Percentiles rank a stretch among this genome's conserved stretches.
Conservation (phyloP, 2,797 vertebrate species). For the Crax fasciolata region DNA sequence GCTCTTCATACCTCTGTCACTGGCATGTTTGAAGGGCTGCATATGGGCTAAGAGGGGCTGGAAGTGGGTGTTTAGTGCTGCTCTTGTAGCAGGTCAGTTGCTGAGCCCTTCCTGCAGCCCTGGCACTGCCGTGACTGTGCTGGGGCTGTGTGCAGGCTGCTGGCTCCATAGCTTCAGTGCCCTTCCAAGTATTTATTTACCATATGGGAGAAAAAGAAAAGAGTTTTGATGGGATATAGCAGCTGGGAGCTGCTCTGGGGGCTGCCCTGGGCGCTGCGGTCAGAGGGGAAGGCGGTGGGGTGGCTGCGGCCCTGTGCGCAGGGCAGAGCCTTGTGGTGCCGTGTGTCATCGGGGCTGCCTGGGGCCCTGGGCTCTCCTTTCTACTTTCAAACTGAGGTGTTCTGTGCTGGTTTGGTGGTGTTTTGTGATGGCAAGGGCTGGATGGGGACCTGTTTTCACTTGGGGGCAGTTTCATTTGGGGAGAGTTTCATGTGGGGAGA, state of each 20-base stretch:
- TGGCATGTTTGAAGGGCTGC: fast-evolving
- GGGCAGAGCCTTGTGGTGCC: not conserved
- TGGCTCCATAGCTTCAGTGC: not conserved
- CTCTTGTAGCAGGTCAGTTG: not conserved
- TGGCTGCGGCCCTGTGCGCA: not conserved
- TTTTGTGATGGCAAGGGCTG: too few relatives aligned
- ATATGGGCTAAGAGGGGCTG: not conserved
- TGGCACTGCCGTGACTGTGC: not conserved
- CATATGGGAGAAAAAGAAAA: not conserved
- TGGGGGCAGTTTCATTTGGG: too few relatives aligned
- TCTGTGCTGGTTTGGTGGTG: not conserved
- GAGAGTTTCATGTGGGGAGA: not conserved
- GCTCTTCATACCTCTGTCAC: not conserved
- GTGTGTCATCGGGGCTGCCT: not conserved
- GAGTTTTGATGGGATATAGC: not conserved
- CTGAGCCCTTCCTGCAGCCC: not conserved
- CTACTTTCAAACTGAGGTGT: not conserved
- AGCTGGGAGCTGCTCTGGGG: not conserved
- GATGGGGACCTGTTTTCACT: not conserved
- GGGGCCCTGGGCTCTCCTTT: not conserved
- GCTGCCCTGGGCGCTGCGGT: not conserved
- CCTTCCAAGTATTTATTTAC: conserved; percentile 2
- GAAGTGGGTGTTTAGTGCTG: not conserved
- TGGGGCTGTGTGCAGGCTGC: not conserved
- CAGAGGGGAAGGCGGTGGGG: not conserved